phyloP scores from a whole-genome alignment of 1,140 invertebrate genomes.

The Chlorops oryzae region DNA sequence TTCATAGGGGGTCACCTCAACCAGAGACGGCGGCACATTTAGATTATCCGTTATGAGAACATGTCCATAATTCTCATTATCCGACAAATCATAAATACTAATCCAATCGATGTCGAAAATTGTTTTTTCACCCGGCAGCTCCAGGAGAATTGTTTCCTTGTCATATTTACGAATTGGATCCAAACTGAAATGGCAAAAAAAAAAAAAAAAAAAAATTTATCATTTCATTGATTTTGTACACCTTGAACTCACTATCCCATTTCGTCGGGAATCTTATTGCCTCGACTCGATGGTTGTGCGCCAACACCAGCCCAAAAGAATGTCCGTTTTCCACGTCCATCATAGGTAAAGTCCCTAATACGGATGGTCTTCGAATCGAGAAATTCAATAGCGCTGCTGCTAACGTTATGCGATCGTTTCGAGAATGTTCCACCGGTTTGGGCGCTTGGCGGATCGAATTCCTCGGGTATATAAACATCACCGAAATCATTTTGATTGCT shows the following conservation, averaged over 20 bases:
- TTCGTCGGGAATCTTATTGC: slow-evolving; percentile 80
- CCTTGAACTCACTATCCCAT: slow-evolving; percentile 76
- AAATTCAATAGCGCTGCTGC: slow-evolving; percentile 67
- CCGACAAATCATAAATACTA: slow-evolving; percentile 69
- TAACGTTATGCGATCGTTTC: slow-evolving; percentile 61
- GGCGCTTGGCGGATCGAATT: slow-evolving; percentile 78
- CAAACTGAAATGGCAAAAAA: slow-evolving; percentile 52
- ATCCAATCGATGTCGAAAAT: slow-evolving; percentile 83
- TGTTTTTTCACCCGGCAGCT: slow-evolving; percentile 75
- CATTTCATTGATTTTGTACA: background rate
- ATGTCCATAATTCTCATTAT: slow-evolving; percentile 67
- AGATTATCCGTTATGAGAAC: slow-evolving; percentile 72
- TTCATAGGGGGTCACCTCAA: slow-evolving; percentile 55
- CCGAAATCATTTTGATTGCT: slow-evolving; percentile 80
- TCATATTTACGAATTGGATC: slow-evolving; percentile 65
- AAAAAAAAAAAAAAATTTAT: background rate
- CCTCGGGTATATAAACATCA: slow-evolving; percentile 85
- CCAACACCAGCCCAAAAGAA: slow-evolving; percentile 87
- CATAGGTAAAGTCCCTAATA: slow-evolving; percentile 70
- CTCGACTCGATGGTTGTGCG: slow-evolving; percentile 74
- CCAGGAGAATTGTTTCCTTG: slow-evolving; percentile 67
- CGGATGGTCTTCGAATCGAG: slow-evolving; percentile 75
- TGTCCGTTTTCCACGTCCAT: slow-evolving; percentile 67
- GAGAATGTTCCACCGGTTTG: slow-evolving; percentile 67
- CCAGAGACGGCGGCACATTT: slow-evolving; percentile 78